A percentile compares a stretch with the other conserved stretches of the same genome.
Conservation (phyloP, 2,888 invertebrate genomes). For the Nomada goodeniana region DNA sequence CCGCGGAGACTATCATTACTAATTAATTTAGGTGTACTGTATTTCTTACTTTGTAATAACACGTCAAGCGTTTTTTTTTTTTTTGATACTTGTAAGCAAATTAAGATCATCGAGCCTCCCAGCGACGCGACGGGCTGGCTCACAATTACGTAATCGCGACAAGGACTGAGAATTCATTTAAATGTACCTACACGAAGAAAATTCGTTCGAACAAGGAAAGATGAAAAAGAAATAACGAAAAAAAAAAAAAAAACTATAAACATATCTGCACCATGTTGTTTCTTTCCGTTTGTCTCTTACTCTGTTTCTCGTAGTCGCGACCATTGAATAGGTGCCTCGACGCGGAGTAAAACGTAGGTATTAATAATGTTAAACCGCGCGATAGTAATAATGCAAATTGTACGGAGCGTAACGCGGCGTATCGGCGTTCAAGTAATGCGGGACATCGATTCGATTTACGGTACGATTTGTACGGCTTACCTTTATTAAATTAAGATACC, state of each 20-base stretch:
- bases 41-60: conserved; percentile 69
- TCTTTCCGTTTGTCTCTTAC: neutral
- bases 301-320: neutral
- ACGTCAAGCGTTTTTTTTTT: conserved; percentile 30
- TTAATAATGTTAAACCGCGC: conserved; percentile 28
- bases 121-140: neutral
- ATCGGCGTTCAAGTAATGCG: conserved; percentile 4
- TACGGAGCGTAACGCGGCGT: neutral
- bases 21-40: conserved; percentile 68
- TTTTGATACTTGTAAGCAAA: conserved; percentile 56
- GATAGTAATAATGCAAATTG: conserved; percentile 1
- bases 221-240: no score
- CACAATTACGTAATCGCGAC: conserved; percentile 10
- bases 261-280: neutral
- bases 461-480: conserved; percentile 63
- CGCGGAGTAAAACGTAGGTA: conserved; percentile 18
- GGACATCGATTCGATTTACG: conserved; percentile 55
- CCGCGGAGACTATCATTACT: conserved; percentile 50
- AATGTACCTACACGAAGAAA: neutral
- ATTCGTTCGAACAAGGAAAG: neutral
- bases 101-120: conserved; percentile 21
- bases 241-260: neutral
- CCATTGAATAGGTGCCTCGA: conserved; percentile 23
- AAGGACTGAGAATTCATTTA: conserved; percentile 26
- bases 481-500: conserved; percentile 62